Base-by-base conservation (phyloP, 1,140 invertebrate species). In the Macrotrachela quadricornifera region DNA sequence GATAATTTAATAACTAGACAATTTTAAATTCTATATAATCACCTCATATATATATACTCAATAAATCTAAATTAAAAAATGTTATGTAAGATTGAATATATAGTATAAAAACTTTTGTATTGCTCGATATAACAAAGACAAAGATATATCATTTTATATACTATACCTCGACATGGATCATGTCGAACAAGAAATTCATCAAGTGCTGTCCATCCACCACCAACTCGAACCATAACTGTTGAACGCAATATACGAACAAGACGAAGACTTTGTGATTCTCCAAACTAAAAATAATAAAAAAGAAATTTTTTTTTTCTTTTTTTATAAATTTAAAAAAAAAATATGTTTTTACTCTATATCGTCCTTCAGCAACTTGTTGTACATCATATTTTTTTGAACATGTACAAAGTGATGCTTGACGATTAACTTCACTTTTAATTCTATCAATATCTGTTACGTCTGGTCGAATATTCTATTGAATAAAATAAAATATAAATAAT, bases 131-230 rank as follows among this genome's bases (percentile, higher is more conserved):
- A n/a, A n/a, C 21, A 30, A 30, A 30, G 21, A 30, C 2, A 30
- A 30, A 30, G 21, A n/a, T n/a, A n/a, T n/a, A n/a, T n/a, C n/a
- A n/a, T n/a, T n/a, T n/a, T n/a, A n/a, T n/a, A n/a, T n/a, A n/a
- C n/a, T n/a, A n/a, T 82, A 92, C 92, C 91, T 83, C 94, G 74
- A 75, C 94, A 99, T 49, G 94, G 94, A 77, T 99, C 94, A 70
- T 99, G 96, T 72, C 97, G 97, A 51, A 92, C 76, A 30, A 99
- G 78, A 77, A 99, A 99, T 72, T 96, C 91, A 70, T 97, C 92
- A 36, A 99, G 74, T 18, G 91, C 87, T 17, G 92, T 85, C 94
- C 94, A 99, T 48, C 94, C 94, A 59, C 94, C 94, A 43, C 94
- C 94, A 14, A 99, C 94, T 58, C 94, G 80, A 55, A 97, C 91